These are phyloP conservation scores for Pogonocichla stellata DNA, from an alignment of 2,113 vertebrate genomes.

Conservation along the genomic window DNA sequence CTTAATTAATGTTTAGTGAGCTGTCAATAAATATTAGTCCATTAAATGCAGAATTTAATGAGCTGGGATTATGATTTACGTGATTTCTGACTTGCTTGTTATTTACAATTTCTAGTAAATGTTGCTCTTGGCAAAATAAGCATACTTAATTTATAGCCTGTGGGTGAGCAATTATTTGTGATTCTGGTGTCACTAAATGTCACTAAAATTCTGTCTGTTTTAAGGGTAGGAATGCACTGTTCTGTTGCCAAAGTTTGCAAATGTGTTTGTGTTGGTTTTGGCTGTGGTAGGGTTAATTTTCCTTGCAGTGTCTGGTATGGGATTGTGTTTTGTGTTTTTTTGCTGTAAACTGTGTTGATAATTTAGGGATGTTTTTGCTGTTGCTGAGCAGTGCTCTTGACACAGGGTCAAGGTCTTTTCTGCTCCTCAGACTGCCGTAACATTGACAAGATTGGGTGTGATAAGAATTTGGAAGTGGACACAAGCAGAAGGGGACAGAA, in stretches of 20 bases:
- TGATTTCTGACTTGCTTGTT: conserved; percentile 66
- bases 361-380: background rate
- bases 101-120: conserved; percentile 65
- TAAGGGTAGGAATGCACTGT: background rate
- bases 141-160: conserved; percentile 54
- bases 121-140: conserved; percentile 66
- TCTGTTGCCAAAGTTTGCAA: background rate
- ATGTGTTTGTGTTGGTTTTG: background rate
- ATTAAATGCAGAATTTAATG: conserved; percentile 74
- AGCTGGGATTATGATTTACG: conserved; percentile 59
- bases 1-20: conserved; percentile 69
- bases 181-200: conserved; percentile 32
- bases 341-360: background rate
- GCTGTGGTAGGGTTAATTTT: background rate
- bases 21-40: conserved; percentile 72
- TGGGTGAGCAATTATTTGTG: conserved; percentile 58
- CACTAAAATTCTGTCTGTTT: conserved; percentile 24
- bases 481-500: background rate
- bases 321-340: background rate
- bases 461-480: background rate
- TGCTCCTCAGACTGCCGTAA: background rate
- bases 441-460: background rate
- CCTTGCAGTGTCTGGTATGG: background rate
- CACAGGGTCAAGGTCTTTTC: background rate
- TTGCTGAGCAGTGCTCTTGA: background rate